Conservation (phyloP, 2,888 invertebrate genomes). For the Apoderus coryli region DNA sequence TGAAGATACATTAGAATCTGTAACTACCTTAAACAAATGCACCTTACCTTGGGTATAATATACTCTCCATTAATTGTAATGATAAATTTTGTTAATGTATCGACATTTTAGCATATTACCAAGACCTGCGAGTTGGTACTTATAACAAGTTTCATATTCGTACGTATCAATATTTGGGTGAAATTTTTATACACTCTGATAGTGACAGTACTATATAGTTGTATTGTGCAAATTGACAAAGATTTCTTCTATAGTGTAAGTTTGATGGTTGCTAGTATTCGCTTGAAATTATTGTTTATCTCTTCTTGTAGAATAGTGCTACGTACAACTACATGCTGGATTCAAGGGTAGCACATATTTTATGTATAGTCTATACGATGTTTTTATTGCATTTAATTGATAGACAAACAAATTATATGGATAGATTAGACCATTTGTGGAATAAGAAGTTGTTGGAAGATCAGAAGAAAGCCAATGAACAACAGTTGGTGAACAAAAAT, state of each 20-base stretch:
- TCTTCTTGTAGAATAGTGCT: conserved; percentile 39
- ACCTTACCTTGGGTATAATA: conserved; percentile 14
- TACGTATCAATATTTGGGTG: conserved; percentile 68
- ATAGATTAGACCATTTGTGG: conserved; percentile 69
- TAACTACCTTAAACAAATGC: too few relatives aligned
- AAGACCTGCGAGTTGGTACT: conserved; percentile 50
- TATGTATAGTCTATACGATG: conserved; percentile 58
- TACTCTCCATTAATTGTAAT: too few relatives aligned
- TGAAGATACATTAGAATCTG: conserved; percentile 11
- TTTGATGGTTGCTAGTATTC: too few relatives aligned
- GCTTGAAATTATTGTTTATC: too few relatives aligned
- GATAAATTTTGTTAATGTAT: too few relatives aligned
- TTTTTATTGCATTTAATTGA: conserved; percentile 72
- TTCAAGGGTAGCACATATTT: conserved; percentile 54
- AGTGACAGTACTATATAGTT: conserved; percentile 51
- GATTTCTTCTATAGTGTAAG: conserved; percentile 34
- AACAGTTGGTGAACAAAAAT: conserved; percentile 75
- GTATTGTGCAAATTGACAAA: conserved; percentile 50
- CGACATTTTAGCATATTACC: conserved; percentile 64
- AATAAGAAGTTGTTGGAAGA: conserved; percentile 63
- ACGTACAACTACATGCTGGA: conserved; percentile 56
- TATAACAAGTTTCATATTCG: conserved; percentile 64
- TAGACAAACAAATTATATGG: conserved; percentile 78
- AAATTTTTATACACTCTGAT: conserved; percentile 58
- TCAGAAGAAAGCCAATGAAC: conserved; percentile 73